phyloP scores from a whole-genome alignment of 2,797 vertebrate genomes.

The Rousettus madagascariensis region DNA sequence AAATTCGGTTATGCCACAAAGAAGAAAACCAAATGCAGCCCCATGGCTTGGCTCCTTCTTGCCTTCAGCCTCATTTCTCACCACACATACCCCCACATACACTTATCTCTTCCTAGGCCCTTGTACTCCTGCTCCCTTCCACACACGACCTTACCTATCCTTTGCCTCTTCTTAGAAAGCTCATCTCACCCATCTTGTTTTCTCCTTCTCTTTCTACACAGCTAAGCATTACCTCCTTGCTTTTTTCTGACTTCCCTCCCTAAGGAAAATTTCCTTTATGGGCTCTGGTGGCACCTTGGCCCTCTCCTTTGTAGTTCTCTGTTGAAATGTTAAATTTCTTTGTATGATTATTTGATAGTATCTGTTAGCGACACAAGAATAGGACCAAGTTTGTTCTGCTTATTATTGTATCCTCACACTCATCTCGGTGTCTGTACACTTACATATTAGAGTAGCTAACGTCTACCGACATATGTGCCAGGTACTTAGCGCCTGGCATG shows the following conservation, averaged over 20 bases:
- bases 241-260: not conserved
- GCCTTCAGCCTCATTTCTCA: not conserved
- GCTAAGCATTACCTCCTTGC: not conserved
- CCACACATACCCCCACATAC: rapidly evolving
- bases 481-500: not conserved
- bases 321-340: not conserved
- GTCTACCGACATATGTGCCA: not conserved
- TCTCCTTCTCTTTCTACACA: not conserved
- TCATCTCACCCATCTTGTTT: not conserved
- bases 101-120: not conserved
- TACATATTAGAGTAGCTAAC: not conserved
- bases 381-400: not conserved
- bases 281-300: not conserved
- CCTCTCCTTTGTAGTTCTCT: not conserved
- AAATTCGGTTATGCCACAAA: not conserved
- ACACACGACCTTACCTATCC: no score
- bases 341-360: not conserved
- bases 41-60: not conserved
- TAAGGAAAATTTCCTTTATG: not conserved
- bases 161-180: not conserved
- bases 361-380: not conserved
- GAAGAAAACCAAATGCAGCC: not conserved
- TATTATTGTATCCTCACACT: not conserved
- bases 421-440: no score
- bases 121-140: not conserved